Evolutionary conservation across 2,888 invertebrate species (phyloP), one percentile per base, ranked within the genome.

Genomic region (Thelaira solivaga): DNA sequence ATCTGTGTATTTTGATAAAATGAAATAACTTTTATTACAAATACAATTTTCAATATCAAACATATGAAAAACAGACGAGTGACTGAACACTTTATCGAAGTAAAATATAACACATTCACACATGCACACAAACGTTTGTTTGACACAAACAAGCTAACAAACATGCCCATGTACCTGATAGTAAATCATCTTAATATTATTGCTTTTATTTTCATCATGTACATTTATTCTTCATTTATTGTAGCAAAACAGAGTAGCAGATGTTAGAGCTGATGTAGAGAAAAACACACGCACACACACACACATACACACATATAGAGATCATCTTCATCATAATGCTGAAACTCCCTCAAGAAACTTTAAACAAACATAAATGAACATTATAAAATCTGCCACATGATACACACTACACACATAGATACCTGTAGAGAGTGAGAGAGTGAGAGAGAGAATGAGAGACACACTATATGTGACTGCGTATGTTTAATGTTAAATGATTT

Each of bases 31-130:
- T 62, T 69, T 62, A 55, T 51, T 51, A 75, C 61, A 76, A 73
- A 76, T 80, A 73, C 73, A 77, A 77, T 77, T 77, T 77, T 68
- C 77, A 77, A 36, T 59, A 57, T 39, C n/a, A 64, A 49, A 53
- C 72, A 67, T 36, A 49, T 18, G 36, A n/a, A n/a, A 43, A 10
- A 22, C 16, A 59, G 41, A 26, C 5, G 22, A 11, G 8, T 8
- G n/a, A 39, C 26, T 6, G 13, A 2, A 62, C 3, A 39, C 39
- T 16, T 8, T 2, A 39, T 29, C 5, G 45, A 11, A 24, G 7
- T 7, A 6, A 22, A n/a, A 39, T 8, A 36, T 26, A 43, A 13
- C 59, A 34, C 41, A 51, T 31, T 49, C 24, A 51, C 36, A 36
- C 20, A 43, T 11, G 10, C 49, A 57, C 20, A 49, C 34, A 49